phyloP scores from a whole-genome alignment of 2,113 vertebrate species.

The Gallinago media region DNA sequence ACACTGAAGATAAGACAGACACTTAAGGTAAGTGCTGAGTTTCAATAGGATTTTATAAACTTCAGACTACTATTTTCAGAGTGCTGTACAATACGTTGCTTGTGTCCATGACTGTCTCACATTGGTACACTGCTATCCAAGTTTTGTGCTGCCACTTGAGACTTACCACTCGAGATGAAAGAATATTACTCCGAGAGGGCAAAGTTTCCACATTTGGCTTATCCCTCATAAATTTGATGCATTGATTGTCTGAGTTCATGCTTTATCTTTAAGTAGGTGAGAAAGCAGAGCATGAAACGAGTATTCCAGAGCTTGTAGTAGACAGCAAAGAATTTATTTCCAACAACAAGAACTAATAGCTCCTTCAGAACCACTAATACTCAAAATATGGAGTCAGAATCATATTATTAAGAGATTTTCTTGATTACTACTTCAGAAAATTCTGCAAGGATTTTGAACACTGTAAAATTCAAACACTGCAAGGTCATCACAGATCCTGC shows the following conservation, averaged over 20 bases:
- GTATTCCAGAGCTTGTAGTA: background rate
- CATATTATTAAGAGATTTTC: background rate
- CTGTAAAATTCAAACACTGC: background rate
- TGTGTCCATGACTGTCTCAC: background rate
- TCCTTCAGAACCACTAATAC: background rate
- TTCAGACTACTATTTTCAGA: background rate
- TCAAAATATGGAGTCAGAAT: background rate
- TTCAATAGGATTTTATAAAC: background rate
- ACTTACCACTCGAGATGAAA: background rate
- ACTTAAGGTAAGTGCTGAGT: background rate
- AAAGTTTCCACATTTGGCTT: background rate
- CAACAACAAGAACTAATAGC: background rate
- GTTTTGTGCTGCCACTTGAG: background rate
- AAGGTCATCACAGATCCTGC: background rate
- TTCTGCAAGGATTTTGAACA: background rate
- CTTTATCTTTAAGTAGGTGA: background rate
- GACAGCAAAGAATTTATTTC: background rate
- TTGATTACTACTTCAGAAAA: background rate
- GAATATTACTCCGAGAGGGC: background rate
- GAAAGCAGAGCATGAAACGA: background rate
- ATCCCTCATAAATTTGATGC: background rate
- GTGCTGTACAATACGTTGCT: background rate
- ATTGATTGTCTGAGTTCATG: background rate
- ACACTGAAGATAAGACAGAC: background rate
- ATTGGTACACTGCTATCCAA: background rate